Conservation (phyloP, 2,888 invertebrate species). For the Drosophila hamatofila region DNA sequence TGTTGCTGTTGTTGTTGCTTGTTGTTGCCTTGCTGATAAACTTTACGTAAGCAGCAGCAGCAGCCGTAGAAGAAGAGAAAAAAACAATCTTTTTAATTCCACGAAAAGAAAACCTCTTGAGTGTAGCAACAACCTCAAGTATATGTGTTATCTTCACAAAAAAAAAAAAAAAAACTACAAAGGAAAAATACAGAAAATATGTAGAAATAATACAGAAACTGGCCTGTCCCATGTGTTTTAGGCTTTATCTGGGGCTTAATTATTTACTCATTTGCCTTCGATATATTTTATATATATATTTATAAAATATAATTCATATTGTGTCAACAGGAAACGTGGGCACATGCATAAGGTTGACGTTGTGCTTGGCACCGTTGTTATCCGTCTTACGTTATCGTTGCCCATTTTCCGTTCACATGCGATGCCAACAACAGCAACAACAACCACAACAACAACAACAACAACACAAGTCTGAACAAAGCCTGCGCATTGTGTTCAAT, state of each 20-base stretch:
- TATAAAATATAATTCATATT: slow-evolving; percentile 17
- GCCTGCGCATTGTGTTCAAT: slow-evolving; percentile 52
- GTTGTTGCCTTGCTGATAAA: slow-evolving; percentile 60
- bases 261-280: slow-evolving; percentile 57
- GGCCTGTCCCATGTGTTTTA: slow-evolving; percentile 33
- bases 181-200: slow-evolving; percentile 17
- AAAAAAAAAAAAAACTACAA: slow-evolving; percentile 15
- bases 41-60: slow-evolving; percentile 51
- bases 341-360: slow-evolving; percentile 60
- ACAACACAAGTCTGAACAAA: slow-evolving; percentile 30
- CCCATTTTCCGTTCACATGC: slow-evolving; percentile 58
- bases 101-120: slow-evolving; percentile 49
- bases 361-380: slow-evolving; percentile 57
- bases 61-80: not conserved
- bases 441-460: not conserved
- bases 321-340: slow-evolving; percentile 76
- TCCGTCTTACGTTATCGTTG: slow-evolving; percentile 61
- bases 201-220: slow-evolving; percentile 3
- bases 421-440: slow-evolving; percentile 7
- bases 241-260: slow-evolving; percentile 50
- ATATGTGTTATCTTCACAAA: slow-evolving; percentile 30
- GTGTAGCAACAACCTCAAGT: slow-evolving; percentile 46
- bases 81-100: slow-evolving; percentile 48
- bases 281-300: slow-evolving; percentile 13
- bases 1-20: slow-evolving; percentile 38